These are phyloP conservation scores for Piprites chloris DNA, from an alignment of 2,113 vertebrate species.

Conservation along the genomic window DNA sequence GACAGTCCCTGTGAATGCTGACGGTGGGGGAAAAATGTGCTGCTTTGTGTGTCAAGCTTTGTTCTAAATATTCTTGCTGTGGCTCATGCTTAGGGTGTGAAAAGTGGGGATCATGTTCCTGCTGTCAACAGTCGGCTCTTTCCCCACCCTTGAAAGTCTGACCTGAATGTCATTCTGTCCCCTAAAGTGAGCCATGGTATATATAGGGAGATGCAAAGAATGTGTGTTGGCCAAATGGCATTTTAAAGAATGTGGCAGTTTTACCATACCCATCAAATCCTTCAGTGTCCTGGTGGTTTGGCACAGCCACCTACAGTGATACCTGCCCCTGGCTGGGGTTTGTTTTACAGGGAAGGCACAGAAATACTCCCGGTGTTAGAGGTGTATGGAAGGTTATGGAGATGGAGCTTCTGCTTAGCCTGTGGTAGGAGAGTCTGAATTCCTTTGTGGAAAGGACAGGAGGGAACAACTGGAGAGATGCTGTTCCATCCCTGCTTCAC, in stretches of 20 bases:
- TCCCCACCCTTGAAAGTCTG: neutral
- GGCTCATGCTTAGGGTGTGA: neutral
- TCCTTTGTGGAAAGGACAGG: neutral
- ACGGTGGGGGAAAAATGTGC: neutral
- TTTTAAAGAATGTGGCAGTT: neutral
- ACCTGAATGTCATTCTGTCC: neutral
- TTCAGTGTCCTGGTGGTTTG: neutral
- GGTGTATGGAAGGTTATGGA: neutral
- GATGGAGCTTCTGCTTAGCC: neutral
- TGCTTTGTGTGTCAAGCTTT: neutral
- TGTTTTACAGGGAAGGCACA: neutral
- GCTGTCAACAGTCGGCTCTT: neutral
- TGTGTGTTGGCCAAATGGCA: neutral
- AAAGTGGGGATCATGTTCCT: neutral
- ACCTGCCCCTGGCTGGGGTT: rapidly evolving
- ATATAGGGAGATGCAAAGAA: neutral
- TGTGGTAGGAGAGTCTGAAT: neutral
- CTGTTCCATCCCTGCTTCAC: neutral
- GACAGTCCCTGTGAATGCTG: neutral
- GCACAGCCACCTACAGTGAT: neutral
- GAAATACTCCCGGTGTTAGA: neutral
- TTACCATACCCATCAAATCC: neutral
- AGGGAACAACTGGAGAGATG: neutral
- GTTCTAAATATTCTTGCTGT: neutral
- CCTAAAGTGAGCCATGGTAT: neutral